Percentiles rank a stretch among this genome's conserved stretches.
Evolutionary conservation across 2,113 vertebrate species (phyloP).

Genomic region (Glaucidium brasilianum): DNA sequence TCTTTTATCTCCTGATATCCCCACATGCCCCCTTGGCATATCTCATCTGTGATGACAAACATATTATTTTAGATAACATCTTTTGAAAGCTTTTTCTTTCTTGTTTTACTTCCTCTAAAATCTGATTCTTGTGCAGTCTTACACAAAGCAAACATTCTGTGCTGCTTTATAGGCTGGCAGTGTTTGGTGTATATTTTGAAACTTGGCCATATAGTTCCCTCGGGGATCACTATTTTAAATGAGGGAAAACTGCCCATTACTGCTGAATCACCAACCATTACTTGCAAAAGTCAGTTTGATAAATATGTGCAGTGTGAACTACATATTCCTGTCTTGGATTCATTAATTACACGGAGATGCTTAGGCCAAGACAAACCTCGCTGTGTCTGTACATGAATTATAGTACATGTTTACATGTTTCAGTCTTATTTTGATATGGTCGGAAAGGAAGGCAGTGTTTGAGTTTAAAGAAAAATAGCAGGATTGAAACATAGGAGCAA

Average conservation of each 20-base stretch:
- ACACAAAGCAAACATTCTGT: not conserved
- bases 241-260: not conserved
- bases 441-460: not conserved
- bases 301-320: not conserved
- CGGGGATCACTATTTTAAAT: not conserved
- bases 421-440: not conserved
- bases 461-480: not conserved
- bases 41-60: not conserved
- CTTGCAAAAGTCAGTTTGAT: not conserved
- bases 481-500: not conserved
- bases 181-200: not conserved
- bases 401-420: not conserved
- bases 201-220: not conserved
- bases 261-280: not conserved
- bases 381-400: not conserved
- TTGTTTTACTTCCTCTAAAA: not conserved
- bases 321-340: not conserved
- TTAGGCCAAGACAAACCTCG: not conserved
- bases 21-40: not conserved
- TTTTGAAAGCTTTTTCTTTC: not conserved
- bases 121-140: not conserved
- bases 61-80: not conserved
- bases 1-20: not conserved
- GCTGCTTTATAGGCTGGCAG: not conserved
- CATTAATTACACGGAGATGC: not conserved